Conservation (phyloP, 2,888 invertebrate species). For the Taenaris catops region DNA sequence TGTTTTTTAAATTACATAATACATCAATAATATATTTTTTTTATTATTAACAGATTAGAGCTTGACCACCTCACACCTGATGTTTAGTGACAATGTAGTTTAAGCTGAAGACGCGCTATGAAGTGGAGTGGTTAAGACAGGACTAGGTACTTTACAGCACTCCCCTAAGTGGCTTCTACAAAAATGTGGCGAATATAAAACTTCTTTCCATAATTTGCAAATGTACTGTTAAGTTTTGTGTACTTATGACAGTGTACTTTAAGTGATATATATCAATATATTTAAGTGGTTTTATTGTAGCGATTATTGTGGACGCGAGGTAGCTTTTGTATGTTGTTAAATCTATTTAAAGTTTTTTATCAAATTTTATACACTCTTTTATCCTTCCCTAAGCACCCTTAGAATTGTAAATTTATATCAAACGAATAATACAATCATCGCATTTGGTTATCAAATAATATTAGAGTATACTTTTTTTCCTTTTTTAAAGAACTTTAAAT, state of each 20-base stretch:
- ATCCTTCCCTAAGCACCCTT: constrained; percentile 76
- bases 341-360: constrained; percentile 74
- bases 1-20: too few species aligned
- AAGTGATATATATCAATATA: constrained; percentile 52
- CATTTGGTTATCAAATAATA: constrained; percentile 14
- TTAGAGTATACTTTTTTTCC: background rate
- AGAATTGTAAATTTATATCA: constrained; percentile 30
- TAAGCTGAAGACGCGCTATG: too few species aligned
- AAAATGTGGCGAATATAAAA: constrained; percentile 10
- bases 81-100: too few species aligned
- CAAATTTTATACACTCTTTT: constrained; percentile 78
- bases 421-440: constrained; percentile 12
- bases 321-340: constrained; percentile 79
- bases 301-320: constrained; percentile 49
- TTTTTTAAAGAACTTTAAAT: background rate
- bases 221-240: constrained; percentile 6
- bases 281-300: constrained; percentile 63
- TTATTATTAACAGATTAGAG: too few species aligned
- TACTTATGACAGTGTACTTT: constrained; percentile 30
- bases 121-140: too few species aligned
- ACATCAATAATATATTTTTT: too few species aligned
- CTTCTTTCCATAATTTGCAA: constrained; percentile 10
- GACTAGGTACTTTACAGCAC: too few species aligned
- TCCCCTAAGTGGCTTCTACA: too few species aligned
- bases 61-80: too few species aligned